Evolutionary conservation across 2,888 invertebrate genomes (phyloP).

Genomic region (Eupithecia tripunctaria): DNA sequence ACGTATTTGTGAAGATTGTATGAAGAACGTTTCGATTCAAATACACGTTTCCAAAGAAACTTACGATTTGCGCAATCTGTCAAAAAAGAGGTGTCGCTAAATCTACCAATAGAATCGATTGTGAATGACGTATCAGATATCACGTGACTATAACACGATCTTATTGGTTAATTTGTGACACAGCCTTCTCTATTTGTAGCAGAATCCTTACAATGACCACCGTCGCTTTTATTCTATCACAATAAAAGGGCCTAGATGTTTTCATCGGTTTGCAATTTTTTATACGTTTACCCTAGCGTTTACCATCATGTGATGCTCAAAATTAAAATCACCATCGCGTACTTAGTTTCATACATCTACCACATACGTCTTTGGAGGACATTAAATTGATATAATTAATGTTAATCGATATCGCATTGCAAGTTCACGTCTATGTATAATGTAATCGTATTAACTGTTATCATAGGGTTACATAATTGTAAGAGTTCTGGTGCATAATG

Average conservation of each 20-base stretch:
- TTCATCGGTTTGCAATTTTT: constrained; percentile 32
- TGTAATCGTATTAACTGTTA: constrained; percentile 76
- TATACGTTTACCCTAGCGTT: constrained; percentile 15
- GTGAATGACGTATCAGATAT: background rate
- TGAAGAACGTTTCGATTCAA: constrained; percentile 24
- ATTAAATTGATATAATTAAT: constrained; percentile 56
- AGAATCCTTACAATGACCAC: background rate
- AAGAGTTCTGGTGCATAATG: constrained; percentile 71
- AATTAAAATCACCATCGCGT: constrained; percentile 28
- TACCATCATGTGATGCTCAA: constrained; percentile 38
- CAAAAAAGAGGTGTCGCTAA: background rate
- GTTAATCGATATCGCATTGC: constrained; percentile 64
- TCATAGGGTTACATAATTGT: constrained; percentile 65
- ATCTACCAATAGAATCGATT: background rate
- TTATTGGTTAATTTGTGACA: constrained; percentile 8
- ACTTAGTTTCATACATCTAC: constrained; percentile 33
- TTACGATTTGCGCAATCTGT: background rate
- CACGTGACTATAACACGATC: background rate
- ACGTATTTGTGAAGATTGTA: constrained; percentile 55
- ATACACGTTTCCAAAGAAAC: constrained; percentile 12
- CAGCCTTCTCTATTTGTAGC: constrained; percentile 6
- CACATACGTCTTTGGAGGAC: constrained; percentile 64
- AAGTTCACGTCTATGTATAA: constrained; percentile 71
- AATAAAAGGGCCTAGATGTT: constrained; percentile 31
- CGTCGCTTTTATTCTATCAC: constrained; percentile 4